Evolutionary conservation across 2,113 vertebrate species (phyloP), one percentile per base, ranked within the genome.

Genomic region (Vulpes ferrilata): DNA sequence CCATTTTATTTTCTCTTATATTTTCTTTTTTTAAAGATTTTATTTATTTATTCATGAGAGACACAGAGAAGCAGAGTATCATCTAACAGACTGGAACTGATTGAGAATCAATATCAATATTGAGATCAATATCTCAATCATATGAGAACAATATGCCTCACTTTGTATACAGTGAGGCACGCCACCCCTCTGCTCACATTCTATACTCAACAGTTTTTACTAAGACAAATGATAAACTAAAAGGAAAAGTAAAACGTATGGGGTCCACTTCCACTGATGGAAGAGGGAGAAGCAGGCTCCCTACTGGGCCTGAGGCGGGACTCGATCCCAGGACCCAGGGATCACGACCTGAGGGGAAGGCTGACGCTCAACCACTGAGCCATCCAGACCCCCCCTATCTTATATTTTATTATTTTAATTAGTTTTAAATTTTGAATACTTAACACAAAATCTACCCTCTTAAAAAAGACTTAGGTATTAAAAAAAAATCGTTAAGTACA

Each of bases 41-140:
- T 43, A 43, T 43, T 43, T 43, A 43, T 43, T 43, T 43, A 43
- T 43, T 43, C 43, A 43, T 43, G 43, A 43, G 43, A 43, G 43
- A 43, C 43, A 43, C 43, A 43, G 43, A 43, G 43, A 43, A 43
- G 43, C 43, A 43, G 43, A 96, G 92, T 74, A 92, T 0, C 25
- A 92, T 97, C 97, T 87, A 92, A 97, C 89, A 97, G 96, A 97
- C 93, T 97, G 98, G 98, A 98, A 98, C 90, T 51, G 97, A 98
- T 97, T 98, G 96, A 78, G 93, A 97, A 96, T 81, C 94, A 95
- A 90, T 95, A 85, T 95, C 93, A 43, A 43, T 43, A 43, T 7
- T 43, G 43, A 43, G 43, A 43, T 43, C 43, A 43, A 43, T 43
- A 43, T 43, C 43, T 43, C 43, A 43, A 43, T 43, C 43, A 43